Evolutionary conservation across 2,797 vertebrate species (phyloP).

Genomic region (Eidolon dupreanum): DNA sequence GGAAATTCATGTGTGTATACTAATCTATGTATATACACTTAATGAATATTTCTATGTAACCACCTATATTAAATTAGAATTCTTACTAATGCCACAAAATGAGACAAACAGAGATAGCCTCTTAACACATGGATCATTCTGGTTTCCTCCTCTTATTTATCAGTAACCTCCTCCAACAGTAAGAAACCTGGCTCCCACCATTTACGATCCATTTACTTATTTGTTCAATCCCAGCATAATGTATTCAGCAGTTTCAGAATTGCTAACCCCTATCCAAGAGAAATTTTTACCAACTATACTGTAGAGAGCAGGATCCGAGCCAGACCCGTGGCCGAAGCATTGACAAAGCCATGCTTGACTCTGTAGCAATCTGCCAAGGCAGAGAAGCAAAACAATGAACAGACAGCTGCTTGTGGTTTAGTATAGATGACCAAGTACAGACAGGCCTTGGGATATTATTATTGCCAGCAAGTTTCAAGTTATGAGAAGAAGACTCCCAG

Average conservation of each 20-base stretch:
- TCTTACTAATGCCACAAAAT: background rate
- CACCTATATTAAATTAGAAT: background rate
- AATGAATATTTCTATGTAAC: background rate
- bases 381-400: too few relatives aligned
- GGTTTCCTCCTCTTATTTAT: background rate
- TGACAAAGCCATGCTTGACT: too few relatives aligned
- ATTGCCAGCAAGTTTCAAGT: too few relatives aligned
- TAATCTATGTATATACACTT: background rate
- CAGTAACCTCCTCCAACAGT: background rate
- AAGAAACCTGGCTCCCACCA: background rate
- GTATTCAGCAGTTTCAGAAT: slow-evolving; percentile 18
- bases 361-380: too few relatives aligned
- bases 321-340: too few relatives aligned
- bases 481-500: too few relatives aligned
- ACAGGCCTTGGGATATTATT: too few relatives aligned
- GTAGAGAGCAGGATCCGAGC: too few relatives aligned
- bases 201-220: background rate
- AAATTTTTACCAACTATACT: background rate
- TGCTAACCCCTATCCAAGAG: background rate
- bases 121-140: background rate
- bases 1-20: background rate
- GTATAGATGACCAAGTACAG: too few relatives aligned
- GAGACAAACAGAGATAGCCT: background rate
- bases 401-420: too few relatives aligned
- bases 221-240: background rate